Evolutionary conservation across 2,888 invertebrate genomes (phyloP).

Genomic region (Coenonympha glycerion): DNA sequence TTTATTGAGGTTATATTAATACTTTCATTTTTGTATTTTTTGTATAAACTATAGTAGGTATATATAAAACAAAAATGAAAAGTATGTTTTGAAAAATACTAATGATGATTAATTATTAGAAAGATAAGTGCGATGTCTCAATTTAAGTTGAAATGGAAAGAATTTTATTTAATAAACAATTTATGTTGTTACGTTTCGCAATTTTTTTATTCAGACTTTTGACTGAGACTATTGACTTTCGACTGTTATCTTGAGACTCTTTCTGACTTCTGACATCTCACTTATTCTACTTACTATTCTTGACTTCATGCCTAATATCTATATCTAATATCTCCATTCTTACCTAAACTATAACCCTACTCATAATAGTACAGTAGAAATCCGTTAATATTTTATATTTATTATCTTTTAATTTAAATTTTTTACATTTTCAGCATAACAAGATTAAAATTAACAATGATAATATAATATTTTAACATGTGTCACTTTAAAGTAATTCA

Average conservation of each 20-base stretch:
- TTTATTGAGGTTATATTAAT: slow-evolving; percentile 27
- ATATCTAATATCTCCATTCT: no score
- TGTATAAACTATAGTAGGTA: no score
- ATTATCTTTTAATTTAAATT: no score
- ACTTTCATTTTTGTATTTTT: slow-evolving; percentile 42
- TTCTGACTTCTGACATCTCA: slow-evolving; percentile 55
- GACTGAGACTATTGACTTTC: slow-evolving; percentile 36
- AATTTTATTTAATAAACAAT: slow-evolving; percentile 50
- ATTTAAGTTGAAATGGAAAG: slow-evolving; percentile 39
- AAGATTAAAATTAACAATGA: no score
- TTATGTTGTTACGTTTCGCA: slow-evolving; percentile 46
- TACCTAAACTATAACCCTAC: no score
- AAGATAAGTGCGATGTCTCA: slow-evolving; percentile 70
- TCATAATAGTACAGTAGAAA: no score
- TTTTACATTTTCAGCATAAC: no score
- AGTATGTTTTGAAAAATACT: slow-evolving; percentile 38
- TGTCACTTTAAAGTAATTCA: no score
- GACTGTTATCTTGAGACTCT: slow-evolving; percentile 29
- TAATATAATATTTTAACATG: no score
- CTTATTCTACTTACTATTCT: slow-evolving; percentile 47
- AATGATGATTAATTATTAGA: slow-evolving; percentile 44
- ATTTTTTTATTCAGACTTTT: slow-evolving; percentile 37
- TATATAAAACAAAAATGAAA: slow-evolving; percentile 41
- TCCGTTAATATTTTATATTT: slow-evolving; percentile 2
- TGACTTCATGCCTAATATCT: slow-evolving; percentile 38